Evolutionary conservation across 2,797 vertebrate genomes (phyloP), one percentile per base, ranked within the genome.

Genomic region (Ctenopoma kingsleyae): DNA sequence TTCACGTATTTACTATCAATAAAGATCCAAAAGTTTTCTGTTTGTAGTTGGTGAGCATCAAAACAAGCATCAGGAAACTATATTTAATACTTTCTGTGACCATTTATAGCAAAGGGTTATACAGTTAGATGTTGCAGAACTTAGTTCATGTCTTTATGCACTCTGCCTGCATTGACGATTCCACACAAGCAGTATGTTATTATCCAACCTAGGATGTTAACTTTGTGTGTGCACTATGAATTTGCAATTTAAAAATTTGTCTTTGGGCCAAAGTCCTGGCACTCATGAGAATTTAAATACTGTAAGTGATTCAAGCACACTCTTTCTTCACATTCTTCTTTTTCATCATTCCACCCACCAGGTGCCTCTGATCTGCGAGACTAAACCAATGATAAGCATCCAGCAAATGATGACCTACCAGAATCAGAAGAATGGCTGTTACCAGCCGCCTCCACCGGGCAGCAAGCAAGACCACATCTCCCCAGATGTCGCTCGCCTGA

Each of bases 361-460:
- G 96, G 95, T 96, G 78, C 95, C 95, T 80, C 90, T 95, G 63
- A 97, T 98, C 83, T 95, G 94, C 59, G 98, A 99, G 90, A 97
- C 96, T 52, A 96, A 97, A 89, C 97, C 97, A 8, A 91, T 94
- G 93, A 92, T 97, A 78, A 97, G 96, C 91, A 92, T 98, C 88
- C 97, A 96, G 89, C 96, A 97, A 92, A 97, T 98, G 71, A 94
- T 97, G 95, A 94, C 94, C 19, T 96, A 96, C 88, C 94, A 94
- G 92, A 96, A 96, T 89, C 94, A 94, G 92, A 96, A 96, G 78
- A 99, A 98, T 0, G 97, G 97, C 85, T 96, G 96, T 55, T 96
- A 96, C 90, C 97, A 96, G 93, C 81, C 91, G 8, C 89, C 90
- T 23, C 87, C 90, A 0, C 54, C 69, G 0, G 87, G 89, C 50